Conservation (phyloP, 2,888 invertebrate species). For the Acrobeloides nanus region DNA sequence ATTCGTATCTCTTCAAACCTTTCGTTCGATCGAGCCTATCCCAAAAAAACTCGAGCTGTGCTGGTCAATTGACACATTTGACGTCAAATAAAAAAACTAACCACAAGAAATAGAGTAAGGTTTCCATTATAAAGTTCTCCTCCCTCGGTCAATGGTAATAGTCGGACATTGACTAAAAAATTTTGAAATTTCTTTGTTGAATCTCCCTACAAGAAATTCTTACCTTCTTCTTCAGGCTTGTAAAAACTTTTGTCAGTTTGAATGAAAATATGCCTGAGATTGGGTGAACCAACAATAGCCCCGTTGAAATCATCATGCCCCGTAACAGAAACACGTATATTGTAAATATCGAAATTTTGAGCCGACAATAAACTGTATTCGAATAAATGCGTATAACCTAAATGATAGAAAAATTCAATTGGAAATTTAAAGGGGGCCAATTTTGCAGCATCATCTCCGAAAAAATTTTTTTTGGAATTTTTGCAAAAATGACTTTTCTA, state of each 20-base stretch:
- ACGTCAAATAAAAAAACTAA: constrained; percentile 20
- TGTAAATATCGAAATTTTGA: too few relatives aligned
- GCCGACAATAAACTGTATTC: too few relatives aligned
- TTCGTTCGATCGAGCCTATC: too few relatives aligned
- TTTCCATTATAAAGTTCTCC: constrained; percentile 29
- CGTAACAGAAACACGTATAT: constrained; percentile 10
- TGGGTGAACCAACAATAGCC: constrained; percentile 24
- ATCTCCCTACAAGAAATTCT: background rate
- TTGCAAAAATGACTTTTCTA: too few relatives aligned
- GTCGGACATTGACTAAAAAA: constrained; percentile 33
- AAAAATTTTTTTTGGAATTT: background rate
- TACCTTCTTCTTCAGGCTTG: constrained; percentile 35
- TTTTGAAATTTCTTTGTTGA: background rate
- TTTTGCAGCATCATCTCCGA: background rate
- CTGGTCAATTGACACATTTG: too few relatives aligned
- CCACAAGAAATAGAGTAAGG: constrained; percentile 28
- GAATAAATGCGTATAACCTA: too few relatives aligned
- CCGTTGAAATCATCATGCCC: constrained; percentile 17
- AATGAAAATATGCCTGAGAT: constrained; percentile 35
- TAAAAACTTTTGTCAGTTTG: constrained; percentile 42
- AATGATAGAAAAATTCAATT: too few relatives aligned
- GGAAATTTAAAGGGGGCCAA: background rate
- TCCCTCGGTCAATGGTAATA: constrained; percentile 32
- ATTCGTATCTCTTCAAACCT: too few relatives aligned
- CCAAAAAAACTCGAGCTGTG: too few relatives aligned